These are phyloP conservation scores for Nymphalis polychloros DNA, from an alignment of 2,888 invertebrate genomes.

Conservation along the genomic window DNA sequence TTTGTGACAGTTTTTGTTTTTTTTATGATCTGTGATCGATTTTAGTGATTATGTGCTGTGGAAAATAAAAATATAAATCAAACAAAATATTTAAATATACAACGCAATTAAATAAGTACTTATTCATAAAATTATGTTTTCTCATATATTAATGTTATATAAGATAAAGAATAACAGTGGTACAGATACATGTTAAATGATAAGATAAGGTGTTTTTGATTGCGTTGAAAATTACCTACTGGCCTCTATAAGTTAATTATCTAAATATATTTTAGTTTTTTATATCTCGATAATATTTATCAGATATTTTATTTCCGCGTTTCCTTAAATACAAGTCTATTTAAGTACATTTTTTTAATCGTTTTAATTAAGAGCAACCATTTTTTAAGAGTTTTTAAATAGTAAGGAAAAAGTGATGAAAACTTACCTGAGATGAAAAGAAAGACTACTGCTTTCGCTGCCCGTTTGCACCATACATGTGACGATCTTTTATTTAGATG, in stretches of 20 bases:
- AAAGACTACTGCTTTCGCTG: slow-evolving; percentile 50
- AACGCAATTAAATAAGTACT: not conserved
- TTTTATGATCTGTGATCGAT: not conserved
- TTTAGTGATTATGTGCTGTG: slow-evolving; percentile 5
- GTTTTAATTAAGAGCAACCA: too few relatives aligned
- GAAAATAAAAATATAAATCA: not conserved
- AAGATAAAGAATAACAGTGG: slow-evolving; percentile 47
- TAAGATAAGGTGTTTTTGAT: slow-evolving; percentile 43
- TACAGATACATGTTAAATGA: slow-evolving; percentile 43
- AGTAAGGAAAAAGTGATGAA: slow-evolving; percentile 47
- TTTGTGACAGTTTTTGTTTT: not conserved
- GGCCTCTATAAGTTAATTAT: not conserved
- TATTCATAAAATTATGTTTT: slow-evolving; percentile 12
- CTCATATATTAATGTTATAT: slow-evolving; percentile 39
- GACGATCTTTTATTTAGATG: slow-evolving; percentile 75
- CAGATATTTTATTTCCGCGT: not conserved
- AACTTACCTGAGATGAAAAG: slow-evolving; percentile 55
- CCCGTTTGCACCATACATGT: slow-evolving; percentile 57
- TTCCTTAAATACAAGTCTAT: not conserved
- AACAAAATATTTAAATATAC: not conserved
- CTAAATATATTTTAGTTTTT: too few relatives aligned
- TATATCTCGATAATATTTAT: not conserved
- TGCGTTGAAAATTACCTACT: slow-evolving; percentile 28
- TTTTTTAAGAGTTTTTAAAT: slow-evolving; percentile 22
- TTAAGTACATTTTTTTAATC: too few relatives aligned